phyloP scores from a whole-genome alignment of 2,113 vertebrate species.

The Guaruba guarouba region DNA sequence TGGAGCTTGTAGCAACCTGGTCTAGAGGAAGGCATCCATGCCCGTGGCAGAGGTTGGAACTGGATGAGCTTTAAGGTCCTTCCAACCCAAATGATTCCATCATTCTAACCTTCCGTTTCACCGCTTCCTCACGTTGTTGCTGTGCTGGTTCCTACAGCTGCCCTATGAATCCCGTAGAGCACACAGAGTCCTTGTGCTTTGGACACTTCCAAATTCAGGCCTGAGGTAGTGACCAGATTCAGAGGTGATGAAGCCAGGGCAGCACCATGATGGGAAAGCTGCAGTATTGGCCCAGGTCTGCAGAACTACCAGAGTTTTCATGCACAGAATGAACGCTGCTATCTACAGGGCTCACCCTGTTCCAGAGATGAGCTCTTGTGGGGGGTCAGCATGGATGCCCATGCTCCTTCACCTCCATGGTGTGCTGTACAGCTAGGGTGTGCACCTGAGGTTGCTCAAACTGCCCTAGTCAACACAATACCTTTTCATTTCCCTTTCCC shows the following conservation, averaged over 20 bases:
- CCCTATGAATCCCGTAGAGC: neutral
- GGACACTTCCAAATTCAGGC: rapidly evolving
- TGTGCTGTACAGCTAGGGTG: rapidly evolving
- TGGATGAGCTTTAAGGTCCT: neutral
- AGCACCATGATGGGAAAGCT: neutral
- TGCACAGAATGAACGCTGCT: neutral
- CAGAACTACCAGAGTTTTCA: neutral
- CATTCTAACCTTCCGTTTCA: neutral
- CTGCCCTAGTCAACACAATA: neutral
- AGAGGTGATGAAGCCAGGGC: neutral
- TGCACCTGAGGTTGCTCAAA: rapidly evolving
- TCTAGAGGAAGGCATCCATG: neutral
- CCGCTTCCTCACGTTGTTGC: neutral
- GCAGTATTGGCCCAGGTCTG: neutral
- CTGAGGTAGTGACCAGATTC: neutral
- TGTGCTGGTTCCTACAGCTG: neutral
- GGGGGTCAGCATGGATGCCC: neutral
- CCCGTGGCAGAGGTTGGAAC: neutral
- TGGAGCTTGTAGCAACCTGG: neutral
- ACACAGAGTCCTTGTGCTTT: neutral
- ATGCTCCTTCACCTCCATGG: neutral
- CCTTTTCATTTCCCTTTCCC: neutral
- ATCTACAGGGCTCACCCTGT: too few relatives aligned
- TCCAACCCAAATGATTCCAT: neutral
- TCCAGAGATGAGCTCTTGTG: neutral